Evolutionary conservation across 2,797 vertebrate genomes (phyloP).

Genomic region (Macropodus opercularis): DNA sequence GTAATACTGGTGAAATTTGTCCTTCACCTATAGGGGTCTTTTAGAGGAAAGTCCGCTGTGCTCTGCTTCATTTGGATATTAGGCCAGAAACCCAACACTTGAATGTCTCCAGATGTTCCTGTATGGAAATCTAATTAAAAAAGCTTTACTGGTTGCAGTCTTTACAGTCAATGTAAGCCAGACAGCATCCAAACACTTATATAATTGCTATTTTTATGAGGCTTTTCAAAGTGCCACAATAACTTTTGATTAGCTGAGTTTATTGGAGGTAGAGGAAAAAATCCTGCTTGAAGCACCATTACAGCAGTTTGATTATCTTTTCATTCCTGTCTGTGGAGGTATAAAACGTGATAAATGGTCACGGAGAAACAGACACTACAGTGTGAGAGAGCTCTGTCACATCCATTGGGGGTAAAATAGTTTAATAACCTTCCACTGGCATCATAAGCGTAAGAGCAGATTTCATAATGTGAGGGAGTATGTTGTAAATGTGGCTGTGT

Average conservation of each 20-base stretch:
- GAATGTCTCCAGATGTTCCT: conserved; percentile 59
- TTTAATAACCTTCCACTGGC: conserved; percentile 59
- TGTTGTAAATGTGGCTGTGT: conserved; percentile 33
- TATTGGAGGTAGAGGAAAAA: conserved; percentile 63
- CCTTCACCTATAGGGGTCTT: neutral
- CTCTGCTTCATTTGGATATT: conserved; percentile 30
- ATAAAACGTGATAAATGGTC: conserved; percentile 75
- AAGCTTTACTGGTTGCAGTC: conserved; percentile 38
- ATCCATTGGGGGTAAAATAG: conserved; percentile 47
- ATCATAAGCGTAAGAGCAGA: conserved; percentile 48
- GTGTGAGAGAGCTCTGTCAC: conserved; percentile 38
- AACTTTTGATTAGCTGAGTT: conserved; percentile 83
- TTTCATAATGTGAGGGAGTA: conserved; percentile 54
- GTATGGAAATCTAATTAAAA: conserved; percentile 58
- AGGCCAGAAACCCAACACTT: conserved; percentile 40
- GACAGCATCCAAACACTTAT: conserved; percentile 73
- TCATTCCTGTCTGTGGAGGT: conserved; percentile 79
- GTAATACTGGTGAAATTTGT: conserved; percentile 9
- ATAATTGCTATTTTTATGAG: conserved; percentile 82
- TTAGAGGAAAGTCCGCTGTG: conserved; percentile 7
- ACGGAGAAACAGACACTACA: conserved; percentile 45
- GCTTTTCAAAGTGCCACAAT: conserved; percentile 78
- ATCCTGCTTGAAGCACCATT: conserved; percentile 63
- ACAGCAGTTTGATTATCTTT: conserved; percentile 79
- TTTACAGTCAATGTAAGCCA: conserved; percentile 55